A percentile compares a stretch with the other conserved stretches of the same genome.
Conservation (phyloP, 2,888 invertebrate species). For the Spatulosminthurus flaviceps region DNA sequence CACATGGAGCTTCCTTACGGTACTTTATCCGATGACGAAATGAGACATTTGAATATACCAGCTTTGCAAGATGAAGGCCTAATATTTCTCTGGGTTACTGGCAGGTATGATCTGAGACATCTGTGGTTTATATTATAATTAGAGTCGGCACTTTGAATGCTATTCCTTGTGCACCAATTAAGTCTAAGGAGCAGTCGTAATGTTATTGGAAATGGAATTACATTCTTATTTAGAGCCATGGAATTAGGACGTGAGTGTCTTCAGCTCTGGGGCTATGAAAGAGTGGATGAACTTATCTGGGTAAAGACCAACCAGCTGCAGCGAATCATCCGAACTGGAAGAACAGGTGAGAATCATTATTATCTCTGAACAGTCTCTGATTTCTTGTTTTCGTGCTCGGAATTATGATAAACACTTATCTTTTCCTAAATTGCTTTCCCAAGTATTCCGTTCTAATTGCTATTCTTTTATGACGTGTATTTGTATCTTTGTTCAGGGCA, state of each 20-base stretch:
- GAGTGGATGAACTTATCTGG: slow-evolving; percentile 98
- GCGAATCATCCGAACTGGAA: slow-evolving; percentile 93
- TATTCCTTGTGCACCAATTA: not conserved
- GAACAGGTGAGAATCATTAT: slow-evolving; percentile 74
- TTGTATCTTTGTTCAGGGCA: slow-evolving; percentile 71
- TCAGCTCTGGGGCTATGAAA: slow-evolving; percentile 95
- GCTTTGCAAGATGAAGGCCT: slow-evolving; percentile 94
- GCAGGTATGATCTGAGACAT: slow-evolving; percentile 71
- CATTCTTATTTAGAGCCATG: slow-evolving; percentile 76
- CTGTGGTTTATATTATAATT: not conserved
- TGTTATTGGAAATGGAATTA: not conserved
- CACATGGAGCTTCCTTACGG: slow-evolving; percentile 98
- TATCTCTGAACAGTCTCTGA: not conserved
- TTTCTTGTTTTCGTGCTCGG: not conserved
- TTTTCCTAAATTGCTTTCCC: not conserved
- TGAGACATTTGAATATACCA: slow-evolving; percentile 93
- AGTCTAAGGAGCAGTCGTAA: not conserved
- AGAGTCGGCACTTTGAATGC: no score
- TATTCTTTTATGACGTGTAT: not conserved
- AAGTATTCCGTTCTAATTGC: not conserved
- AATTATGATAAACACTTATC: slow-evolving; percentile 6
- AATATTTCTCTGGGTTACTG: slow-evolving; percentile 98
- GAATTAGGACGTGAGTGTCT: slow-evolving; percentile 95
- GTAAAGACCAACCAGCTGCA: slow-evolving; percentile 98
- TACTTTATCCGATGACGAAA: slow-evolving; percentile 98